A percentile compares a stretch with the other conserved stretches of the same genome.
Evolutionary conservation across 1,140 invertebrate species (phyloP).

Genomic region (Aphaenogaster rudis): DNA sequence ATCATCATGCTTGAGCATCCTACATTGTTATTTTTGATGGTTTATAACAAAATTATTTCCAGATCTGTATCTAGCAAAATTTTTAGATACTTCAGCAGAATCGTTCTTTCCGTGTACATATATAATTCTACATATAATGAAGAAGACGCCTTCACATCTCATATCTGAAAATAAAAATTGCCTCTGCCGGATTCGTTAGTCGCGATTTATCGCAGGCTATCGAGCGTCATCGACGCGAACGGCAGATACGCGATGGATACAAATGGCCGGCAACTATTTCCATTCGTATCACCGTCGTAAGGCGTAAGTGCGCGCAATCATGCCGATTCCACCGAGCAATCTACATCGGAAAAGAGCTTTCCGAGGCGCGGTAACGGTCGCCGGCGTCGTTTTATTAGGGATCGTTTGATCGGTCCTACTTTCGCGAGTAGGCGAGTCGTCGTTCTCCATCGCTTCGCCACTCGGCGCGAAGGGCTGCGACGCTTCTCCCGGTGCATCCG

Average conservation of each 20-base stretch:
- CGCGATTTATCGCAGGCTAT: slow-evolving; percentile 10
- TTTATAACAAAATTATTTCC: too few relatives aligned
- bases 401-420: too few relatives aligned
- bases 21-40: too few relatives aligned
- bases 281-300: background rate
- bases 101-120: too few relatives aligned
- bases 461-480: background rate
- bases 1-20: too few relatives aligned
- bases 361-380: background rate
- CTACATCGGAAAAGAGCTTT: background rate
- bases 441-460: background rate
- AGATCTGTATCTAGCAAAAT: too few relatives aligned
- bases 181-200: background rate
- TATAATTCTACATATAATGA: background rate
- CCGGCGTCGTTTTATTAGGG: background rate
- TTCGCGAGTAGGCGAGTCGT: background rate
- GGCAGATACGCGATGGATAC: slow-evolving; percentile 29
- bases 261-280: slow-evolving; percentile 36
- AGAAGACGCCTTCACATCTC: background rate
- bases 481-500: slow-evolving; percentile 10
- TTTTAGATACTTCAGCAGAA: too few relatives aligned
- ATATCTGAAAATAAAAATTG: slow-evolving; percentile 23
- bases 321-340: background rate
- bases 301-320: background rate
- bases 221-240: slow-evolving; percentile 40